Base-by-base conservation (phyloP, 1,140 invertebrate genomes). In the Calephelis virginiensis region DNA sequence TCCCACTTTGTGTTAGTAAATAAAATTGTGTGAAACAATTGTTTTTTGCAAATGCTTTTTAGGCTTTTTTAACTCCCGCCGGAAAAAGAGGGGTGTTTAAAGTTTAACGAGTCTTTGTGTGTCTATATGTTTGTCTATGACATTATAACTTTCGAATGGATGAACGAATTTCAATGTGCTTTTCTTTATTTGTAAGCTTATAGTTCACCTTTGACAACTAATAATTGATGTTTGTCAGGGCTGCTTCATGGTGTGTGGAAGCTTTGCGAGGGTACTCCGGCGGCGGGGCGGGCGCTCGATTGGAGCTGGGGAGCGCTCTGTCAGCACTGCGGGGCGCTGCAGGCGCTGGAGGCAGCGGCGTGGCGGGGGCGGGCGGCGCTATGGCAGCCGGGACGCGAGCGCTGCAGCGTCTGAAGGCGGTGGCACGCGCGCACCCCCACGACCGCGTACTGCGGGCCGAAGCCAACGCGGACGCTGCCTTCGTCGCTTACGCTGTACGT, bases 161-260 rank as follows among this genome's bases (percentile, higher is more conserved):
- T 28, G 28, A 4, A 28, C 28, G 3, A 28, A 28, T 28, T 28
- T 28, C 28, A 4, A 28, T 28, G 28, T 28, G 3, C 3, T 17
- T 17, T 17, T 14, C 9, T 13, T 47, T 14, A 4, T 13, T 63
- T n/a, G 9, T 14, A 46, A 28, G 28, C 3, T 28, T 28, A 28
- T 28, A 1, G 17, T 17, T 8, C 47, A 47, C 8, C 7, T 17
- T 49, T 13, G 9, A 17, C 17, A 37, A 63, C 14, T 11, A 13
- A 46, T 61, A 38, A 12, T 61, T 40, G n/a, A 10, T 14, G 5
- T 60, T 10, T 46, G 45, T 11, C 59, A 82, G 80, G 10, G 84
- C 86, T 8, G 74, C 86, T 53, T 89, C 85, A 37, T 92, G 90
- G 90, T 92, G 90, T 61, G 88, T 90, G 53, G 90, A 92, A 67